These are phyloP conservation scores for Neofelis nebulosa DNA, from an alignment of 2,113 vertebrate genomes.

Conservation along the genomic window DNA sequence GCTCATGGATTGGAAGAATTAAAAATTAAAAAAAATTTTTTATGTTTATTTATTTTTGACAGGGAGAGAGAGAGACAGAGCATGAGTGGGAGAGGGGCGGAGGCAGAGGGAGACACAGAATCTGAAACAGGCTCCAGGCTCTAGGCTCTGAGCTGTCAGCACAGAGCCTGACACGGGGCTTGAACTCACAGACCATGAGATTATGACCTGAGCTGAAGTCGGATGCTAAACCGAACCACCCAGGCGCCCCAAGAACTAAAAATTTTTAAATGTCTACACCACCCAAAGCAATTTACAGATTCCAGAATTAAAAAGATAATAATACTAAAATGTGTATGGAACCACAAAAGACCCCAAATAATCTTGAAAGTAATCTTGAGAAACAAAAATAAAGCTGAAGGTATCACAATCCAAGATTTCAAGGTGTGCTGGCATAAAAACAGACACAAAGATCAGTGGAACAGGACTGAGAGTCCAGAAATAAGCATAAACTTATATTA, in stretches of 20 bases:
- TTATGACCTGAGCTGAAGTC: too few species aligned
- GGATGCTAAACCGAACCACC: too few species aligned
- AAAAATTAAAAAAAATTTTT: rapidly evolving
- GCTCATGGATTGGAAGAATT: background rate
- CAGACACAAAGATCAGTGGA: background rate
- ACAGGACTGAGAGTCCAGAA: background rate
- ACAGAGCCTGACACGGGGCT: too few species aligned
- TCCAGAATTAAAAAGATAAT: background rate
- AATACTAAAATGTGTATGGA: background rate
- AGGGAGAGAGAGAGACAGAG: too few species aligned
- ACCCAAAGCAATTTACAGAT: background rate
- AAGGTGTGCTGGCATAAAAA: background rate
- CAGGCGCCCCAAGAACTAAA: background rate
- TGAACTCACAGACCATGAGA: too few species aligned
- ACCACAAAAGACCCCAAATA: background rate
- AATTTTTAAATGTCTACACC: background rate
- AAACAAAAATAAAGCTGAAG: background rate
- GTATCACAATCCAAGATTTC: background rate
- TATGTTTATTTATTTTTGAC: too few species aligned
- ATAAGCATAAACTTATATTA: background rate
- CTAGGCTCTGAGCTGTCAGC: too few species aligned
- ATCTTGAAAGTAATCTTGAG: background rate
- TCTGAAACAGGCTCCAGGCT: too few species aligned
- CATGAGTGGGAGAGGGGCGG: too few species aligned
- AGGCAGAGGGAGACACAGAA: too few species aligned